Evolutionary conservation across 2,888 invertebrate species (phyloP), one percentile per base, ranked within the genome.

Genomic region (Mythimna pallens): DNA sequence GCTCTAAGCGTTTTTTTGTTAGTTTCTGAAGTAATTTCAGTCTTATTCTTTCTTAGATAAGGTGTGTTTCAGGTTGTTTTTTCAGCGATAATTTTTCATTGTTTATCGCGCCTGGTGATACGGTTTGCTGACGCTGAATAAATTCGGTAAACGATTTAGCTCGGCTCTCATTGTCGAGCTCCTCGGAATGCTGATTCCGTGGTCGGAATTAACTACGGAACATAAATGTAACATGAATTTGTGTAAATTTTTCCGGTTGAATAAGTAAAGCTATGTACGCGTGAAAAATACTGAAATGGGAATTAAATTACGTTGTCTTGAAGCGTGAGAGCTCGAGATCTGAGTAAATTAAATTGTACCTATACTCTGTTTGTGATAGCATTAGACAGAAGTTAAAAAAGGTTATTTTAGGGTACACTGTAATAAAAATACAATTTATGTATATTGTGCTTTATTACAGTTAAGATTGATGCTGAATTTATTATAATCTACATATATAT

Each of bases 41-140:
- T 67, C 73, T 73, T 79, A 69, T 74, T 58, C 10, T 17, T 9
- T 40, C 1, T 1, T 6, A 3, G 2, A 54, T 67, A 85, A 72
- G 63, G 66, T 22, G 50, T 69, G 22, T 65, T 76, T 85, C 72
- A 17, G 63, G 12, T 63, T 83, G 77, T 63, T 58, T 10, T 55
- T 57, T 14, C 12, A 47, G 22, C 14, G 54, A 80, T 77, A 59
- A 85, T 86, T 86, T 86, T 83, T 86, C 86, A 86, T 83, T 86
- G 80, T 86, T 80, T 82, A 86, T 85, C 85, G 74, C 70, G 69
- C 68, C 64, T 47, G 75, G 77, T 81, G 85, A 85, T 86, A 83
- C 78, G 83, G 73, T 77, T 78, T 71, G 74, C 78, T 86, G 81
- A 86, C 80, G 82, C 62, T 54, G 77, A 83, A 83, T 86, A 86